Evolutionary conservation across 2,888 invertebrate species (phyloP).

Genomic region (Polylopha cassiicola): DNA sequence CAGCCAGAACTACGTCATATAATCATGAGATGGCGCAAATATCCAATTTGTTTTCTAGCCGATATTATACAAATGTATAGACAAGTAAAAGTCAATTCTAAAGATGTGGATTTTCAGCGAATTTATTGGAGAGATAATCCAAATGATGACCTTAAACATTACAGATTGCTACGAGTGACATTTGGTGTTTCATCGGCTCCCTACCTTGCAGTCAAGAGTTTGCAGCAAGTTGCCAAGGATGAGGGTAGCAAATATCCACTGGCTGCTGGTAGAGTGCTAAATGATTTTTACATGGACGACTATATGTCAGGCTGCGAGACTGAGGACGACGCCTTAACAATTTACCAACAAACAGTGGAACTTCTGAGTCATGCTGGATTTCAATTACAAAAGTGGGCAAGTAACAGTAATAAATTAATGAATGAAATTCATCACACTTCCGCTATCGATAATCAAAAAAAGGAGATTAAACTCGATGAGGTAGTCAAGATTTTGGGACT

Average conservation of each 20-base stretch:
- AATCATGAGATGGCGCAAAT: constrained; percentile 26
- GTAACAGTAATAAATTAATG: constrained; percentile 1
- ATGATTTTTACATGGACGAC: constrained; percentile 16
- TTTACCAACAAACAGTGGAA: background rate
- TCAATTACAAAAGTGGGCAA: constrained; percentile 3
- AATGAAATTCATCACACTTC: too few species aligned
- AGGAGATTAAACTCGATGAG: too few species aligned
- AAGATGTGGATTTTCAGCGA: constrained; percentile 23
- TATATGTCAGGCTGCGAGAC: constrained; percentile 9
- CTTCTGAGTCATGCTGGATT: constrained; percentile 2
- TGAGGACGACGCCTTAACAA: background rate
- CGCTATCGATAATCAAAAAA: too few species aligned
- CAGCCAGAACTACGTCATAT: constrained; percentile 32
- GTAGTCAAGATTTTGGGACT: too few species aligned
- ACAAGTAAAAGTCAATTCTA: constrained; percentile 6
- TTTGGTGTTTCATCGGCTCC: constrained; percentile 21
- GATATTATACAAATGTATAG: constrained; percentile 25
- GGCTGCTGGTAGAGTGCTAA: constrained; percentile 2
- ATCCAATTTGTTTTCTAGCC: constrained; percentile 21
- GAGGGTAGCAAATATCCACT: constrained; percentile 15
- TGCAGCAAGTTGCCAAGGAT: constrained; percentile 19
- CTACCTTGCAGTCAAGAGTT: constrained; percentile 23
- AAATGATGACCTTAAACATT: background rate
- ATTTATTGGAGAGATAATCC: constrained; percentile 6
- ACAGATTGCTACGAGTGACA: background rate